Conservation (phyloP, 2,113 vertebrate species). For the Perognathus longimembris region DNA sequence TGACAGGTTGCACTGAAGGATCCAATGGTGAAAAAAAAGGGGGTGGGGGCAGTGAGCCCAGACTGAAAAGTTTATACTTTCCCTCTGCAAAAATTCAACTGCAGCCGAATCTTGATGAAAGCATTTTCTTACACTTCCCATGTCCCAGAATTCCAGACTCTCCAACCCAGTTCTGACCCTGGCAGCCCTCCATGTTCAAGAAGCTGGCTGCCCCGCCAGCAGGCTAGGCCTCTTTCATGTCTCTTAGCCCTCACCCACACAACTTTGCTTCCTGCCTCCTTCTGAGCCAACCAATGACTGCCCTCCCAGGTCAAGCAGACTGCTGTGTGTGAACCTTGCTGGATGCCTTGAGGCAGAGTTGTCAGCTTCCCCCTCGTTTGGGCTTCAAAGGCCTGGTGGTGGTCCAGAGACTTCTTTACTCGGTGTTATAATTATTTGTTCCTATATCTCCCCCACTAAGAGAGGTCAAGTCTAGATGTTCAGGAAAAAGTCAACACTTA, state of each 20-base stretch:
- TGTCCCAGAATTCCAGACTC: neutral
- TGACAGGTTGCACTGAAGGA: constrained; percentile 67
- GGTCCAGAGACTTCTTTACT: neutral
- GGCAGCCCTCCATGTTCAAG: neutral
- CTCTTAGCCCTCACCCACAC: too few relatives aligned
- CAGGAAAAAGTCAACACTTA: neutral
- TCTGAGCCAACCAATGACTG: neutral
- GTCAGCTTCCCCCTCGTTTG: neutral
- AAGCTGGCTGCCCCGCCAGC: neutral
- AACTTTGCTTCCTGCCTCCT: neutral
- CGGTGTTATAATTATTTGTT: neutral
- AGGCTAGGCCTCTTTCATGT: neutral
- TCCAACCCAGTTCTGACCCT: neutral
- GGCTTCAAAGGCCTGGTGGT: neutral
- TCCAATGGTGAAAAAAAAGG: neutral
- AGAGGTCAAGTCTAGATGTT: neutral
- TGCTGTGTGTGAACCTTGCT: neutral
- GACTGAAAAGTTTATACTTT: constrained; percentile 20
- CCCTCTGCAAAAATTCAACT: neutral
- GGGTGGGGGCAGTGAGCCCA: neutral
- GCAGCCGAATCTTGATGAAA: constrained; percentile 32
- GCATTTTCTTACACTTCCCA: neutral
- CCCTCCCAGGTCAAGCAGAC: neutral
- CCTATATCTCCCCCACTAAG: neutral
- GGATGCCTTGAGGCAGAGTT: neutral